Conservation (phyloP, 2,113 vertebrate species). For the Galemys pyrenaicus region DNA sequence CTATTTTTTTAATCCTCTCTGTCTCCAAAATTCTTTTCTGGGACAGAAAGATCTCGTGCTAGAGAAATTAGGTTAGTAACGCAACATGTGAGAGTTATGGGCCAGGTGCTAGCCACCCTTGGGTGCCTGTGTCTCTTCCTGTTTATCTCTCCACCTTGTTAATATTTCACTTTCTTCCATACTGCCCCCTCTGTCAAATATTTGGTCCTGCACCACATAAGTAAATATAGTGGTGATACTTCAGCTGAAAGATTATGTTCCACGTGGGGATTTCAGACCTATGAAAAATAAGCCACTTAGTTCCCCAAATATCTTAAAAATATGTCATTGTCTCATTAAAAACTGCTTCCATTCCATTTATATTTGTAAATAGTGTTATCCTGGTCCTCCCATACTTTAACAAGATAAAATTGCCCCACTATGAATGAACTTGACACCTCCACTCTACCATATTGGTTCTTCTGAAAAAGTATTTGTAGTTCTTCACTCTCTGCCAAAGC, state of each 20-base stretch:
- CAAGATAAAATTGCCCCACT: background rate
- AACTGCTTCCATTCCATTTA: background rate
- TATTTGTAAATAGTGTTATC: conserved; percentile 36
- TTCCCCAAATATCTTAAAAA: conserved; percentile 30
- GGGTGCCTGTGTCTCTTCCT: background rate
- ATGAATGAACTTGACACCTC: conserved; percentile 6
- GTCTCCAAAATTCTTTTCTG: conserved; percentile 77
- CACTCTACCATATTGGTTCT: background rate
- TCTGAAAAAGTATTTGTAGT: conserved; percentile 54
- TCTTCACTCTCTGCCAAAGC: conserved; percentile 15
- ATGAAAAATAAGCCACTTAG: background rate
- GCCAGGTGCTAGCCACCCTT: background rate
- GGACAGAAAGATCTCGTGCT: conserved; percentile 66
- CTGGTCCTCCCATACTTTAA: background rate
- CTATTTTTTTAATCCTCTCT: conserved; percentile 79
- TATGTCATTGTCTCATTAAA: conserved; percentile 19
- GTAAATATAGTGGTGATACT: background rate
- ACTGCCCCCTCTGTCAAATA: background rate
- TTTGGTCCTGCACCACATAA: conserved; percentile 7
- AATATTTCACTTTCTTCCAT: background rate
- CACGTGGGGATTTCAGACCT: background rate
- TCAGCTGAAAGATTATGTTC: background rate
- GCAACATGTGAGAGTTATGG: conserved; percentile 18
- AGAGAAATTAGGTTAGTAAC: conserved; percentile 71
- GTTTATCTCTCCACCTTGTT: background rate